phyloP scores from a whole-genome alignment of 2,113 vertebrate species.

The Labrus mixtus region DNA sequence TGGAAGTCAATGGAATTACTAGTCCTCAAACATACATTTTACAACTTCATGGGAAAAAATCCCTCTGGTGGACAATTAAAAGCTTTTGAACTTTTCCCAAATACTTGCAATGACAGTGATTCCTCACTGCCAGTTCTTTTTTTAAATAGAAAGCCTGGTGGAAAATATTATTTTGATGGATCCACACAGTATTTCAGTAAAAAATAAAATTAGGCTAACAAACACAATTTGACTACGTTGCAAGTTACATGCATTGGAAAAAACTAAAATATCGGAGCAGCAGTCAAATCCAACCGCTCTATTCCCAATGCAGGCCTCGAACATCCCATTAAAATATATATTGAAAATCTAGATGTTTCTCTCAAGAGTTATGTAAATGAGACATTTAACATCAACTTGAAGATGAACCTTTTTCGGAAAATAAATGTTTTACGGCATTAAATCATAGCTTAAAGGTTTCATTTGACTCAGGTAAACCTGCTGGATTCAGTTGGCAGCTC shows the following conservation, averaged over 20 bases:
- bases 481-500: slow-evolving; percentile 45
- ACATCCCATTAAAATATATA: slow-evolving; percentile 9
- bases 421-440: slow-evolving; percentile 36
- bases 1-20: background rate
- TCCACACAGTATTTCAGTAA: background rate
- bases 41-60: too few relatives aligned
- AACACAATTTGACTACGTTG: background rate
- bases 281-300: background rate
- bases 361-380: slow-evolving; percentile 48
- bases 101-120: too few relatives aligned
- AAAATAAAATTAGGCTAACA: background rate
- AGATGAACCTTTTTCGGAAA: slow-evolving; percentile 47
- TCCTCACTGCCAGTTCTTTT: background rate
- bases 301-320: background rate
- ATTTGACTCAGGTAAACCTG: slow-evolving; percentile 51
- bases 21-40: background rate
- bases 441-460: slow-evolving; percentile 51
- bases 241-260: background rate
- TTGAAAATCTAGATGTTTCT: slow-evolving; percentile 33
- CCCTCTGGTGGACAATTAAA: too few relatives aligned
- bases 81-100: too few relatives aligned
- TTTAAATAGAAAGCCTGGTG: background rate
- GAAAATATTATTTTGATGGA: background rate
- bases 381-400: slow-evolving; percentile 24
- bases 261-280: background rate